Base-by-base conservation (phyloP, 64 coral and sea anemone genomes). In the Pocillopora damicornis region DNA sequence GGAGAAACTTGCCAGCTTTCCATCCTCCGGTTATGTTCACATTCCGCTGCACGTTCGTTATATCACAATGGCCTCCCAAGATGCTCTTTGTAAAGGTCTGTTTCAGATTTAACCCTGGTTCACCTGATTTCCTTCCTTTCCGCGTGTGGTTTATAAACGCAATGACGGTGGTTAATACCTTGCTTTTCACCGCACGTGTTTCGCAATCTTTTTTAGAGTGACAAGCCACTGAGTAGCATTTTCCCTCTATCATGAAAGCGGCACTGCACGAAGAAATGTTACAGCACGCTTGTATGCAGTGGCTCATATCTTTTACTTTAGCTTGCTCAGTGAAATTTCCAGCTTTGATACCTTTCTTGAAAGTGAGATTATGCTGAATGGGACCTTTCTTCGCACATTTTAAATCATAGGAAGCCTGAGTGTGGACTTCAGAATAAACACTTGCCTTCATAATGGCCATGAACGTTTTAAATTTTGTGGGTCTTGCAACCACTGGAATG, bases 21-120 rank as follows among this genome's bases (percentile, higher is more conserved):
- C 91, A 97, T 79, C 94, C 94, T 34, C 88, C 94, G 1, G 82
- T 97, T n/a, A 97, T 51, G 63, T 90, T 97, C 14, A 97, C 94
- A 81, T 89, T 87, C 12, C 60, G 58, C 36, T 88, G 86, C 56
- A 90, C 74, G 45, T 88, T 61, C 63, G 80, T 88, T 34, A 89
- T 76, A 63, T 87, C 82, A 63, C 94, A 97, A 9, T 66, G 80
- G 63, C 76, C 87, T 38, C 81, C 80, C 34, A 90, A 56, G n/a
- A 88, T 90, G 57, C 36, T 79, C 16, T 59, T 75, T 14, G 63
- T 75, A 78, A 89, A 84, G 0, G 57, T 10, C 37, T 17, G 61
- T 59, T 63, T 22, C 78, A 13, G 20, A 61, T 66, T 68, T 37
- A 1, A 7, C 22, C 34, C 30, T 14, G 36, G 26, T 11, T 72